Percentiles rank a stretch among this genome's conserved stretches.
These are phyloP conservation scores for Cheilosia grossa DNA, from an alignment of 2,888 invertebrate genomes.

Conservation along the genomic window DNA sequence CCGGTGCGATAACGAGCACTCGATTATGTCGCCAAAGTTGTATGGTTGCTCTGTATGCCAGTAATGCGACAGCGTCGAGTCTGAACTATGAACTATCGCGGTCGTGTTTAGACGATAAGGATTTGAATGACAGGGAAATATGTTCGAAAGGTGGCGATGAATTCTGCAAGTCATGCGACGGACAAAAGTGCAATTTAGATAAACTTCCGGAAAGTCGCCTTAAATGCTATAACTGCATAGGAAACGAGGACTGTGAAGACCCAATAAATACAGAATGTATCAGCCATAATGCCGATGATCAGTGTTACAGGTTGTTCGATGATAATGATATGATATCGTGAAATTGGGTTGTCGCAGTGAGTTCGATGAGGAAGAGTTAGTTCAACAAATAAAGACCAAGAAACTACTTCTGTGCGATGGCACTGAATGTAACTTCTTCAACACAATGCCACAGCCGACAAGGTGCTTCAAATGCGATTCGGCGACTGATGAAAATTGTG, in stretches of 20 bases:
- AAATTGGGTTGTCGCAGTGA: conserved; percentile 76
- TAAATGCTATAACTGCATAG: conserved; percentile 64
- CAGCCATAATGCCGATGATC: conserved; percentile 43
- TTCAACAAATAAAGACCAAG: conserved; percentile 70
- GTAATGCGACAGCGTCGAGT: conserved; percentile 6
- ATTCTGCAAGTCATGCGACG: conserved; percentile 59
- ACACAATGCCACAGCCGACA: conserved; percentile 60
- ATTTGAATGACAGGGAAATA: conserved; percentile 48
- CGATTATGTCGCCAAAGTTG: conserved; percentile 65
- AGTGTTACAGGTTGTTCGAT: conserved; percentile 76
- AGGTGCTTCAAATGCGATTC: conserved; percentile 75
- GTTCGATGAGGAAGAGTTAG: conserved; percentile 26
- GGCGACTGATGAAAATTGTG: conserved; percentile 63
- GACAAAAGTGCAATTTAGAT: conserved; percentile 62
- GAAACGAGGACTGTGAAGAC: conserved; percentile 65
- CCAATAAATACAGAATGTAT: conserved; percentile 16
- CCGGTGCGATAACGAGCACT: conserved; percentile 31
- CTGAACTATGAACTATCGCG: conserved; percentile 66
- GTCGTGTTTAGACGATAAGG: conserved; percentile 75
- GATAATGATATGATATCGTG: conserved; percentile 18
- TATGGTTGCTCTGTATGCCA: conserved; percentile 71
- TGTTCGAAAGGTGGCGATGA: conserved; percentile 54
- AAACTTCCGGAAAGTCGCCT: conserved; percentile 49
- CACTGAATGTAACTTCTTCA: conserved; percentile 75
- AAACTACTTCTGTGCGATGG: conserved; percentile 71